Base-by-base conservation (phyloP, 2,888 invertebrate species). In the Frankliniella fusca region DNA sequence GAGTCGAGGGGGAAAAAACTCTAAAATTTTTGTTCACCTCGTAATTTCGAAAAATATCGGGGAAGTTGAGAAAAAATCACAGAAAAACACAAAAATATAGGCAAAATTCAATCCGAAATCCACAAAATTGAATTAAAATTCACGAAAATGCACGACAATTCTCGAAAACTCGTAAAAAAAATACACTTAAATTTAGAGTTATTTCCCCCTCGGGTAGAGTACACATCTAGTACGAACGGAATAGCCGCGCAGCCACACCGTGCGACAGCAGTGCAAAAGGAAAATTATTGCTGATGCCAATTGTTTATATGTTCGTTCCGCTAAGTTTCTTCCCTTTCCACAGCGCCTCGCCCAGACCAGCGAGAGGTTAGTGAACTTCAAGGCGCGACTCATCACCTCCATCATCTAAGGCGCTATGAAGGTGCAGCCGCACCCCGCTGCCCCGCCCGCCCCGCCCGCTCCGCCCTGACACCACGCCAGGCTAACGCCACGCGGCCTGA, bases 361-460 rank as follows among this genome's bases (percentile, higher is more conserved):
- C 88, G 95, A 96, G 90, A 93, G 94, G 89, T 93, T 96, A 90
- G 95, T 96, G 87, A 95, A 95, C 93, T 96, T 95, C 93, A 96
- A 95, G 91, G 95, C 95, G 88, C 93, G 95, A 90, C 91, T 96
- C 87, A 94, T 96, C 89, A 96, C 95, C 87, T 94, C 95, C 86
- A 93, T 95, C 89, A 95, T 96, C 90, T 95, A 95, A 92, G 85
- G 18, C 89, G 95, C 85, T 93, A 95, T 81, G 89, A 95, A 83
- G 86, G 93, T 89, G 89, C 49, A 88, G 89, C 81, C 92, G 93
- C 28, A 94, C 94, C 3, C 90, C 92, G 7, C 91, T 93, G 12
- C 90, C 90, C 87, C 87, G 91, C 88, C 88, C 90, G 91, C 92
- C 84, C 89, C 90, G 84, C 90, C 94, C 20, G 89, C 93, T 92